These are phyloP conservation scores for Temnothorax curvispinosus DNA, from an alignment of 1,140 invertebrate genomes.

Conservation along the genomic window DNA sequence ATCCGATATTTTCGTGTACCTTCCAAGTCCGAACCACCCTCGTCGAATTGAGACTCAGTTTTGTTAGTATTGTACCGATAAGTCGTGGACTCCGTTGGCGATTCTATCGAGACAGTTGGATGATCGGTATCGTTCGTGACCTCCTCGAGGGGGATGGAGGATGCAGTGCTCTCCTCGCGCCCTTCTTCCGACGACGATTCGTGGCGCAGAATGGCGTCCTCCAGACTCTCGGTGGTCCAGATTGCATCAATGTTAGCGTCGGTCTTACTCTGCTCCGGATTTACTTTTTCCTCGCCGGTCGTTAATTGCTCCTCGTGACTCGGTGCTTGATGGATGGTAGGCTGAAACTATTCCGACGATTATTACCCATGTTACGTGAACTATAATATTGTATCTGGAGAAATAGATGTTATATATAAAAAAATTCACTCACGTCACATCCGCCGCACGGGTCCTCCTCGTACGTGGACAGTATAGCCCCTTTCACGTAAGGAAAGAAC, in stretches of 20 bases:
- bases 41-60: not conserved
- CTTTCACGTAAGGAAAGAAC: conserved; percentile 83
- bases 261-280: not conserved
- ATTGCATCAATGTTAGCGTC: not conserved
- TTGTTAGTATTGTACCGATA: not conserved
- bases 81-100: not conserved
- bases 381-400: not conserved
- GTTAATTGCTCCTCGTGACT: conserved; percentile 15
- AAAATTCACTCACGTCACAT: conserved; percentile 69
- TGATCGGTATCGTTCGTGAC: not conserved
- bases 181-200: not conserved
- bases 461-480: conserved; percentile 82
- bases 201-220: not conserved
- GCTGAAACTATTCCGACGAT: conserved; percentile 17
- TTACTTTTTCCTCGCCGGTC: not conserved
- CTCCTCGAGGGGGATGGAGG: not conserved
- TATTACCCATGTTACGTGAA: not conserved
- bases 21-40: not conserved
- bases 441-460: conserved; percentile 82
- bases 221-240: not conserved
- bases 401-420: not conserved
- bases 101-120: not conserved
- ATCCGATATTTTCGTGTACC: not conserved
- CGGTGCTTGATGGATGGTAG: not conserved
- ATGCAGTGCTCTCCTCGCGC: not conserved